Conservation (phyloP, 2,113 vertebrate species). For the Cyrtonyx montezumae region DNA sequence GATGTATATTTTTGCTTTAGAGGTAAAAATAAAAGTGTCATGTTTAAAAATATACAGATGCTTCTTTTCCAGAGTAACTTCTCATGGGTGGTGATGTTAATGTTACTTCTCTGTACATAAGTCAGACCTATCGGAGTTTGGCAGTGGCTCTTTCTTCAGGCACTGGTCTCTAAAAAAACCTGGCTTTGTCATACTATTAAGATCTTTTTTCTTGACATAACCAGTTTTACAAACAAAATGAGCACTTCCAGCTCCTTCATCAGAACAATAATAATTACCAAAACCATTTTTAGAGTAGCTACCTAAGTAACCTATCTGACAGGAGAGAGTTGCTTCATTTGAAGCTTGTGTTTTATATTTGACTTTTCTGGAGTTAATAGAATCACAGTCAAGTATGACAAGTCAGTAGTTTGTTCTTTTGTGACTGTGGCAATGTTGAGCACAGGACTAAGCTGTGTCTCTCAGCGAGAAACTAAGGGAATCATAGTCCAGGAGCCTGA, state of each 20-base stretch:
- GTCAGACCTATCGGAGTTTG: accelerated
- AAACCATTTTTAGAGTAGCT: neutral
- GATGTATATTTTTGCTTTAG: neutral
- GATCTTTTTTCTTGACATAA: neutral
- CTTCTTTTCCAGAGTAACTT: neutral
- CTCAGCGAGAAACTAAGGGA: neutral
- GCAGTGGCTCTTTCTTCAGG: neutral
- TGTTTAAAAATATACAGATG: accelerated
- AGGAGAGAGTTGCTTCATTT: neutral
- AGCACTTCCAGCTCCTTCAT: neutral
- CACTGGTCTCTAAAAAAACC: neutral
- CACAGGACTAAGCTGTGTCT: neutral
- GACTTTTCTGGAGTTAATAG: neutral
- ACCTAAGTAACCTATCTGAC: neutral
- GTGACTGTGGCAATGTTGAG: neutral
- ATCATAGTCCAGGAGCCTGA: neutral
- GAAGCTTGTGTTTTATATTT: neutral
- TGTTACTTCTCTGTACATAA: neutral
- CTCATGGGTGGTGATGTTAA: neutral
- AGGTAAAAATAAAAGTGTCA: neutral
- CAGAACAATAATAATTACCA: neutral
- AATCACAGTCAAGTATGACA: neutral
- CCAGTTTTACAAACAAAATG: neutral
- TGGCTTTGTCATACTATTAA: neutral
- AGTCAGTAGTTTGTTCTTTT: neutral